Conservation (phyloP, 2,888 invertebrate species). For the Netelia melanura region DNA sequence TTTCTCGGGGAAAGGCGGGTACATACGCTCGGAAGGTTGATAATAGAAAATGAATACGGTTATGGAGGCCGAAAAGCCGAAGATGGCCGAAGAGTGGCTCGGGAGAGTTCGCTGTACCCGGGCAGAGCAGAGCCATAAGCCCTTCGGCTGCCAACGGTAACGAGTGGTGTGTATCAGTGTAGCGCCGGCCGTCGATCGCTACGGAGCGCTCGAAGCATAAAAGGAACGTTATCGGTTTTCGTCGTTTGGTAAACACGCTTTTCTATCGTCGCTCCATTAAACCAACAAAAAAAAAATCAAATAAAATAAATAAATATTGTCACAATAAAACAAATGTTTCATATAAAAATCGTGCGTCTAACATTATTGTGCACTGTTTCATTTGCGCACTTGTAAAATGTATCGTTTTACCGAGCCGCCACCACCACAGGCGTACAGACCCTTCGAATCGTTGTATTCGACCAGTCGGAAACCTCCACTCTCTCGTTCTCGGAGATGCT, state of each 20-base stretch:
- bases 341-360: neutral
- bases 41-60: conserved; percentile 24
- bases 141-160: neutral
- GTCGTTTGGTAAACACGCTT: conserved; percentile 49
- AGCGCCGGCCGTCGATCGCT: conserved; percentile 66
- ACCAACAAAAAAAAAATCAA: neutral
- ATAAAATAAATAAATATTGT: neutral
- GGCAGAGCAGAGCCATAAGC: conserved; percentile 56
- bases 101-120: conserved; percentile 57
- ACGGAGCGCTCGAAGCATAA: conserved; percentile 28
- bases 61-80: conserved; percentile 20
- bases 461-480: too few species aligned
- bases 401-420: neutral
- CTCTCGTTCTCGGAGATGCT: too few species aligned
- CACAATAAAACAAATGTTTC: neutral
- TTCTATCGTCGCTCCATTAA: conserved; percentile 11
- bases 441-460: too few species aligned
- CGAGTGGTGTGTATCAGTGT: conserved; percentile 59
- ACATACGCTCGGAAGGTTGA: neutral
- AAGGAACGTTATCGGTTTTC: conserved; percentile 36
- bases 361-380: neutral
- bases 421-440: too few species aligned
- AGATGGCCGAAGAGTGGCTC: conserved; percentile 45
- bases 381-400: neutral
- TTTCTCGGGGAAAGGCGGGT: too few species aligned